Evolutionary conservation across 2,797 vertebrate species (phyloP).

Genomic region (Melanotaenia nigrans): DNA sequence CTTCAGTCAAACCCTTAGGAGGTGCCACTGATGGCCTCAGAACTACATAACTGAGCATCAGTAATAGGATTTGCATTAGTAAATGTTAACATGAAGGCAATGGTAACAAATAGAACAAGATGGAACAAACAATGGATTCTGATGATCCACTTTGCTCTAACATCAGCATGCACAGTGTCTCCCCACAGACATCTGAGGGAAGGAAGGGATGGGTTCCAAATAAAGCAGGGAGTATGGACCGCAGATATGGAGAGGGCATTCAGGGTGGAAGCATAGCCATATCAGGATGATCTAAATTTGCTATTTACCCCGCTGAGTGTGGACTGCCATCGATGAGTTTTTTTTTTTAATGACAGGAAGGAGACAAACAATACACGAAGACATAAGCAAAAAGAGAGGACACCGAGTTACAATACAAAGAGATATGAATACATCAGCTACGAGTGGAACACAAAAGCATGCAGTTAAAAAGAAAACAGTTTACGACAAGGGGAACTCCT

Average conservation of each 20-base stretch:
- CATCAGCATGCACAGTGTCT: conserved; percentile 77
- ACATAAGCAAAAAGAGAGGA: conserved; percentile 84
- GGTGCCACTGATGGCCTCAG: conserved; percentile 57
- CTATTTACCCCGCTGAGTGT: conserved; percentile 96
- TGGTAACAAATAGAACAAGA: conserved; percentile 69
- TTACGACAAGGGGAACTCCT: conserved; percentile 35
- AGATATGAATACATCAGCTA: conserved; percentile 75
- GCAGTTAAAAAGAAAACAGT: conserved; percentile 70
- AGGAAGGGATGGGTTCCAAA: conserved; percentile 38
- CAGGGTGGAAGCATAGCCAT: conserved; percentile 73
- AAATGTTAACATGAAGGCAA: conserved; percentile 65
- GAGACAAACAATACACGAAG: conserved; percentile 84
- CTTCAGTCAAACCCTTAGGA: conserved; percentile 66
- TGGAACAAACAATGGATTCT: conserved; percentile 65
- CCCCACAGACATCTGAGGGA: conserved; percentile 63
- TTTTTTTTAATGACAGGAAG: conserved; percentile 79
- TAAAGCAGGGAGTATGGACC: conserved; percentile 63
- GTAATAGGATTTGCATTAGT: conserved; percentile 73
- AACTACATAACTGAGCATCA: conserved; percentile 54
- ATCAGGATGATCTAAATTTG: conserved; percentile 80
- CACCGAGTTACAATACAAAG: conserved; percentile 79
- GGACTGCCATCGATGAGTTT: conserved; percentile 90
- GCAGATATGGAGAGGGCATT: conserved; percentile 70
- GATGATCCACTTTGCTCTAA: conserved; percentile 44
- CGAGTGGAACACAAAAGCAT: conserved; percentile 69